Evolutionary conservation across 2,888 invertebrate genomes (phyloP).

Genomic region (Tortricodes alternella): DNA sequence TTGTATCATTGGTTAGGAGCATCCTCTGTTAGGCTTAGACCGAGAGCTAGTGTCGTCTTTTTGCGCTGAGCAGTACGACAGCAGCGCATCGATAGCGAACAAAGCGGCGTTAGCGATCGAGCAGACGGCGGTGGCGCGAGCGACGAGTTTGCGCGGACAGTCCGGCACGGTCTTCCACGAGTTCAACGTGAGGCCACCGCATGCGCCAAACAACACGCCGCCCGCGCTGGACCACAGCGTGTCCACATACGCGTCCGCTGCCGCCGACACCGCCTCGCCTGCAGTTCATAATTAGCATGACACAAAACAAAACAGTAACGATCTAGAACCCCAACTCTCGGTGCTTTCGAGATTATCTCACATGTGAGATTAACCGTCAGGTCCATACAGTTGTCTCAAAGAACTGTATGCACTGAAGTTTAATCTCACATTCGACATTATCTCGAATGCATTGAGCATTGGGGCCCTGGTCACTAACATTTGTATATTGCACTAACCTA

Average conservation of each 20-base stretch:
- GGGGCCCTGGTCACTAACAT: too few species aligned
- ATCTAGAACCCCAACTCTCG: too few species aligned
- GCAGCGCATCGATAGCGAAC: constrained; percentile 57
- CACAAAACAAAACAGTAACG: too few species aligned
- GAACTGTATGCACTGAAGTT: too few species aligned
- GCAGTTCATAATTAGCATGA: too few species aligned
- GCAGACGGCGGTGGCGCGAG: constrained; percentile 14
- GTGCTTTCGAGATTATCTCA: too few species aligned
- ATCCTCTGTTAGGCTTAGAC: constrained; percentile 36
- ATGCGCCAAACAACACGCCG: neutral
- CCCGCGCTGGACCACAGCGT: constrained; percentile 73
- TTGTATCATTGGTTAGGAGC: too few species aligned
- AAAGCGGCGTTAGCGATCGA: constrained; percentile 43
- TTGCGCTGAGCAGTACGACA: constrained; percentile 63
- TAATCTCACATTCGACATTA: too few species aligned
- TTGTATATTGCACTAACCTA: too few species aligned
- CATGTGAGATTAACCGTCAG: too few species aligned
- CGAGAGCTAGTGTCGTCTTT: constrained; percentile 53
- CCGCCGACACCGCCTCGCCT: constrained; percentile 71
- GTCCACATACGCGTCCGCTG: constrained; percentile 71
- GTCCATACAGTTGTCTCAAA: too few species aligned
- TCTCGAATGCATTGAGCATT: too few species aligned
- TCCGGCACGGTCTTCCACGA: constrained; percentile 6
- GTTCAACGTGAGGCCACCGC: constrained; percentile 9
- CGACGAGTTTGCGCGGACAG: constrained; percentile 15